These are phyloP conservation scores for Drosophila miranda DNA, from an alignment of 1,140 invertebrate genomes.

Conservation along the genomic window DNA sequence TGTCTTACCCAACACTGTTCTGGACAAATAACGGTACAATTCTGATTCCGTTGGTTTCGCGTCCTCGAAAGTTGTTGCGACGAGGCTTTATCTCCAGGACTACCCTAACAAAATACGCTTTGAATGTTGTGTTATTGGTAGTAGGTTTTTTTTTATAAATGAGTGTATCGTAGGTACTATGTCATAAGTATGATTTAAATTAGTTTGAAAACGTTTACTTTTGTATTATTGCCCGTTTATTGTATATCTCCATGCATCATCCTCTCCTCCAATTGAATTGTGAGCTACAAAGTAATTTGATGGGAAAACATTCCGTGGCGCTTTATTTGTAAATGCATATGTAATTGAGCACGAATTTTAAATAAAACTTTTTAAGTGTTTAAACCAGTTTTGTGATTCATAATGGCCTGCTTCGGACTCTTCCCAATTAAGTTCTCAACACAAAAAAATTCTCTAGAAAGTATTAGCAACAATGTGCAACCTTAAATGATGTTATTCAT, in stretches of 20 bases:
- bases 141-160: not conserved
- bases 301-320: conserved; percentile 69
- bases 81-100: conserved; percentile 32
- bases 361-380: conserved; percentile 58
- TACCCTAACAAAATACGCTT: conserved; percentile 37
- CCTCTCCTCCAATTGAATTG: conserved; percentile 37
- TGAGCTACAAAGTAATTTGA: conserved; percentile 10
- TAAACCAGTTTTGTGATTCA: conserved; percentile 15
- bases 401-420: not conserved
- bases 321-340: conserved; percentile 46
- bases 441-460: no score
- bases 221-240: conserved; percentile 44
- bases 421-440: no score
- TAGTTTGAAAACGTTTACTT: conserved; percentile 25
- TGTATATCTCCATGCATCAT: conserved; percentile 9
- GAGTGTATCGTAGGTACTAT: not conserved
- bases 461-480: no score
- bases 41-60: not conserved
- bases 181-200: conserved; percentile 4
- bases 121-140: conserved; percentile 53
- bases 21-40: not conserved
- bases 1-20: not conserved
- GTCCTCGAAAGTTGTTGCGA: not conserved
- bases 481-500: no score
- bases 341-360: conserved; percentile 59